These are phyloP conservation scores for Pseudachorutes palmiensis DNA, from an alignment of 1,140 invertebrate genomes.

Conservation along the genomic window DNA sequence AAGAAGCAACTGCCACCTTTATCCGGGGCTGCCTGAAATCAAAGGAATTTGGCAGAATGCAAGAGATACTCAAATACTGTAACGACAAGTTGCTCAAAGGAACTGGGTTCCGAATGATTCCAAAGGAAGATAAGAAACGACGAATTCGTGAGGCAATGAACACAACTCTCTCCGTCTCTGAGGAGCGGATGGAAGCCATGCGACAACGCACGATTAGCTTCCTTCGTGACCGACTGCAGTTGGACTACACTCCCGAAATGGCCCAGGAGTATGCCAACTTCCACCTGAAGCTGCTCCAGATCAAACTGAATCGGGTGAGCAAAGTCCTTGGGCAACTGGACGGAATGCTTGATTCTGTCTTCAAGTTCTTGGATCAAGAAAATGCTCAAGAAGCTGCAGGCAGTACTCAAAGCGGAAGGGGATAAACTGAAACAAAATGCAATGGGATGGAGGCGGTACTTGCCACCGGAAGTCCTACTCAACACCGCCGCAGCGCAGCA, in stretches of 20 bases:
- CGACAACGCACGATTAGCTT: neutral
- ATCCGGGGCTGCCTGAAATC: neutral
- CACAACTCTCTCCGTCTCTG: neutral
- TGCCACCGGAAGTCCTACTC: conserved; percentile 1
- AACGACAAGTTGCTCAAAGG: conserved; percentile 9
- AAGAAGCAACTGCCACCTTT: neutral
- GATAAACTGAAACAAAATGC: neutral
- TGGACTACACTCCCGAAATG: neutral
- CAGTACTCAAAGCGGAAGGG: neutral
- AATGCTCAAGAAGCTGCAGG: neutral
- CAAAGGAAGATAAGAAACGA: neutral
- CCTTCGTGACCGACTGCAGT: neutral
- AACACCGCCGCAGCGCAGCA: neutral
- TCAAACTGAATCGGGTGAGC: neutral
- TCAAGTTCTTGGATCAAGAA: neutral
- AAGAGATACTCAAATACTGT: conserved; percentile 1
- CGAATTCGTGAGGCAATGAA: neutral
- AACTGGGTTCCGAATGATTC: conserved; percentile 3
- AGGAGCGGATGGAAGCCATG: neutral
- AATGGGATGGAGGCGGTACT: neutral
- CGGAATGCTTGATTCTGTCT: neutral
- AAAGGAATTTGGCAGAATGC: neutral
- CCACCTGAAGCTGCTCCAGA: neutral
- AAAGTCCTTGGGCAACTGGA: neutral
- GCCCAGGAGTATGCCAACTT: neutral